phyloP scores from a whole-genome alignment of 2,797 vertebrate genomes.

The Betta splendens region DNA sequence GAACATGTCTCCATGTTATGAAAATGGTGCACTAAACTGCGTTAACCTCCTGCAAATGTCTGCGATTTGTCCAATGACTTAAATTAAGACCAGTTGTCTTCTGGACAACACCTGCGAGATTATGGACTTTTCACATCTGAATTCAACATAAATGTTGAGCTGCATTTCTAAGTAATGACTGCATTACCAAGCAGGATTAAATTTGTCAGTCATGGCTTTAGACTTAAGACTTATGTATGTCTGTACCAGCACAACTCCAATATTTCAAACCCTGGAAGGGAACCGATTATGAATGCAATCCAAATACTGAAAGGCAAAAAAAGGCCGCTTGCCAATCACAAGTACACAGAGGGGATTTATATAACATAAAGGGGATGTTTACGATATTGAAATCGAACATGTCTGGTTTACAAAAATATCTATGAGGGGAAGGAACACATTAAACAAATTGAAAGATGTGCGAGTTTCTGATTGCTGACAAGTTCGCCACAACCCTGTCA shows the following conservation, averaged over 20 bases:
- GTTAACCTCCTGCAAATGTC: slow-evolving; percentile 55
- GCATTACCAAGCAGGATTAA: slow-evolving; percentile 55
- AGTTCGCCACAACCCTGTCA: not conserved
- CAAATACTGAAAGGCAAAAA: slow-evolving; percentile 40
- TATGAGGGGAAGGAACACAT: slow-evolving; percentile 17
- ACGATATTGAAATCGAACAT: slow-evolving; percentile 28
- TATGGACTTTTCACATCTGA: slow-evolving; percentile 71
- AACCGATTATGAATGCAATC: slow-evolving; percentile 39
- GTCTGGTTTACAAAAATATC: slow-evolving; percentile 9
- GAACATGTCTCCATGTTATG: slow-evolving; percentile 77
- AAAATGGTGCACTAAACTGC: slow-evolving; percentile 49
- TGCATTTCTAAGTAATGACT: slow-evolving; percentile 56
- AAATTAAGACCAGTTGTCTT: slow-evolving; percentile 73
- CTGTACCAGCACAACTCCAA: slow-evolving; percentile 37
- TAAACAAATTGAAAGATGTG: too few species aligned
- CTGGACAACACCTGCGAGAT: slow-evolving; percentile 59
- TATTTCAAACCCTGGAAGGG: slow-evolving; percentile 35
- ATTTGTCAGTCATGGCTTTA: slow-evolving; percentile 60
- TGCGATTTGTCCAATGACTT: slow-evolving; percentile 75
- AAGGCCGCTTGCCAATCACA: slow-evolving; percentile 47
- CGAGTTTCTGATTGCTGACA: slow-evolving; percentile 9
- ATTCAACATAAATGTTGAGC: slow-evolving; percentile 42
- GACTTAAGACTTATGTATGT: slow-evolving; percentile 46
- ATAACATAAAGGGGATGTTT: slow-evolving; percentile 30
- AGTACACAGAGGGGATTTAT: slow-evolving; percentile 37